Conservation (phyloP, 2,888 invertebrate genomes). For the Hirtodrosophila alboralis region DNA sequence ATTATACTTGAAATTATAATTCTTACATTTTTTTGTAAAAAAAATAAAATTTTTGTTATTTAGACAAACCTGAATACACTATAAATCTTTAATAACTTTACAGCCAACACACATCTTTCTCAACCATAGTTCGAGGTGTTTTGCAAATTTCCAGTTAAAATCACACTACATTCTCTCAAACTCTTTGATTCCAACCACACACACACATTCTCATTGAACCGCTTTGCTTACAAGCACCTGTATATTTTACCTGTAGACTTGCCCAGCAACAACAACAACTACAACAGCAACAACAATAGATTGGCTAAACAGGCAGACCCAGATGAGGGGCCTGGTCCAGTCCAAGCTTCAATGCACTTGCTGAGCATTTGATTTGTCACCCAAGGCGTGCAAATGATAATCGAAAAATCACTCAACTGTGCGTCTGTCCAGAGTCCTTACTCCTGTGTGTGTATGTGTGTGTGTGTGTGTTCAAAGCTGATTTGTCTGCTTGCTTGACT, state of each 20-base stretch:
- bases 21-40: no score
- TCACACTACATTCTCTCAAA: neutral
- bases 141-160: constrained; percentile 16
- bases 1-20: no score
- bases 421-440: constrained; percentile 45
- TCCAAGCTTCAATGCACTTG: constrained; percentile 61
- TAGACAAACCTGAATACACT: constrained; percentile 1
- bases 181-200: constrained; percentile 3
- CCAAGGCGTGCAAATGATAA: constrained; percentile 80
- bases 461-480: constrained; percentile 58
- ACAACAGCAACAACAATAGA: constrained; percentile 16
- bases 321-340: constrained; percentile 33
- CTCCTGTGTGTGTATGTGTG: constrained; percentile 22
- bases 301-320: constrained; percentile 26
- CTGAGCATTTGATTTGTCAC: constrained; percentile 78
- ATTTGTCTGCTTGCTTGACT: constrained; percentile 75
- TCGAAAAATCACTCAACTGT: constrained; percentile 79
- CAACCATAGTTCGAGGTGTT: constrained; percentile 14
- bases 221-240: constrained; percentile 58
- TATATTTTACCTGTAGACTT: constrained; percentile 46
- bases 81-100: neutral
- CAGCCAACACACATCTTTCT: no score
- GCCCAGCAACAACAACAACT: constrained; percentile 27
- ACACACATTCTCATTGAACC: constrained; percentile 15
- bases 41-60: no score